These are phyloP conservation scores for Latrodectus geometricus DNA, from an alignment of 1,140 invertebrate species.

Conservation along the genomic window DNA sequence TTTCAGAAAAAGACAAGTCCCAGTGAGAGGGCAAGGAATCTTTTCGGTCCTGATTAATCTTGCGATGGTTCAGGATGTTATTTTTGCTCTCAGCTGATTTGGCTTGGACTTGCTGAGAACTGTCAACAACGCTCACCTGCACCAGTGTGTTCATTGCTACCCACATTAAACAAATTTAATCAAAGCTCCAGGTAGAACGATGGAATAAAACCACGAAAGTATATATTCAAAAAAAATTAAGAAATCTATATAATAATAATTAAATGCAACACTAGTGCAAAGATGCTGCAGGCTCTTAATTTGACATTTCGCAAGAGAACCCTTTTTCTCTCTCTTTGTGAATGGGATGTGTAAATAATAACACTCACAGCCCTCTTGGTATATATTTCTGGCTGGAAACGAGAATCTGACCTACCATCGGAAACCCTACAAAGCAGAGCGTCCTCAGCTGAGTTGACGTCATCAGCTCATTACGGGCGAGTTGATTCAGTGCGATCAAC, in stretches of 20 bases:
- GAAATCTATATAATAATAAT: too few relatives aligned
- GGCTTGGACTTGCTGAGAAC: conserved; percentile 2
- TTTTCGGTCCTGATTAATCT: conserved; percentile 20
- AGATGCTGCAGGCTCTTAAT: neutral
- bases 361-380: neutral
- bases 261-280: too few relatives aligned
- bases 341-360: neutral
- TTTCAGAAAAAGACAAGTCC: conserved; percentile 57
- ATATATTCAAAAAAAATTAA: too few relatives aligned
- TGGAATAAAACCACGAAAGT: too few relatives aligned
- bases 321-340: neutral
- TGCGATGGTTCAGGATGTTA: conserved; percentile 8
- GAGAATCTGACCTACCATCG: conserved; percentile 51
- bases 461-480: conserved; percentile 30
- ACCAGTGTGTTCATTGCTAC: conserved; percentile 59
- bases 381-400: neutral
- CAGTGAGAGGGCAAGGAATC: conserved; percentile 31
- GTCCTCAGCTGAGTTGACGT: conserved; percentile 61
- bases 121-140: conserved; percentile 60
- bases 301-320: neutral
- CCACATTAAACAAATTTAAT: conserved; percentile 47
- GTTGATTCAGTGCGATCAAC: conserved; percentile 39
- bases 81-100: conserved; percentile 20
- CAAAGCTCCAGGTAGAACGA: too few relatives aligned
- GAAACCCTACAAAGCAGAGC: conserved; percentile 38